Evolutionary conservation across 2,113 vertebrate genomes (phyloP), one percentile per base, ranked within the genome.

Genomic region (Dromaius novaehollandiae): DNA sequence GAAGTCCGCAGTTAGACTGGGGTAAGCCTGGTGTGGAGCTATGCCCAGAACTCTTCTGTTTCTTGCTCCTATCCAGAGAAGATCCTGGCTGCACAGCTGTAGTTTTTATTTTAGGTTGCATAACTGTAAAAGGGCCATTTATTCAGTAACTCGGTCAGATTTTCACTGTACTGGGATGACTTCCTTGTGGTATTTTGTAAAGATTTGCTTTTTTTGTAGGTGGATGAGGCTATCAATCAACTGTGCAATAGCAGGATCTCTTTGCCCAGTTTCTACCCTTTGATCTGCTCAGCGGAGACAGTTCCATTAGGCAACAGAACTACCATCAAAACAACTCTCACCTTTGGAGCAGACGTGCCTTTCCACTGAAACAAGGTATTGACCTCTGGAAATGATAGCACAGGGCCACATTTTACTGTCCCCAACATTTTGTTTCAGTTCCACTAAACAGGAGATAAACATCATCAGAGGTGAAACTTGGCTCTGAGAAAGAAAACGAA

Each of bases 21-120:
- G 50, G 80, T n/a, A 11, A 89, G 56, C 24, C 61, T 58, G 76
- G 40, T 7, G 17, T 65, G 75, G 80, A 78, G 46, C 26, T 1
- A 30, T 53, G 83, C 89, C 91, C 83, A 89, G 84, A 61, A 68
- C 74, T 85, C 74, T 76, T 53, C 84, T 73, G 85, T 34, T 91
- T 88, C 86, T 88, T 34, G 44, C 50, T 68, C 74, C 65, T 82
- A 3, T 63, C 7, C n/a, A 55, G 60, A 4, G 8, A 60, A 75
- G 73, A 13, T 93, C 87, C 94, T 76, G 94, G 51, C 89, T 89
- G 81, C 81, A 60, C 83, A 84, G 94, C 91, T 97, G 94, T 44
- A 85, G 77, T 86, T 42, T 95, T 95, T 89, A 51, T 95, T 94
- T 90, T 15, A 51, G 69, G 34, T 79, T 56, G 46, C 81, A 38